These are phyloP conservation scores for Melipona beecheii DNA, from an alignment of 2,888 invertebrate species.

Conservation along the genomic window DNA sequence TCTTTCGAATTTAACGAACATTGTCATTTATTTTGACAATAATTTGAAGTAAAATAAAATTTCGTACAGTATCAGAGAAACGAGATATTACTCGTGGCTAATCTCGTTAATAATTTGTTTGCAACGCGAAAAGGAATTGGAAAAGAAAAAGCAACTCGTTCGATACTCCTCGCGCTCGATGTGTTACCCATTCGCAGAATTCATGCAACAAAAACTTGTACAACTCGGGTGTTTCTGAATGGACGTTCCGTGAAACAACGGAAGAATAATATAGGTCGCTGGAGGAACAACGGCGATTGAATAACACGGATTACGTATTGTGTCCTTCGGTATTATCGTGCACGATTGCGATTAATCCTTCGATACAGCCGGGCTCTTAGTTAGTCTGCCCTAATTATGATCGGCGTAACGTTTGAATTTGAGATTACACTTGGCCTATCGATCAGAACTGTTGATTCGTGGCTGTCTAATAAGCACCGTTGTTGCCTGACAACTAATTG, in stretches of 20 bases:
- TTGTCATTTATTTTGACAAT: too few relatives aligned
- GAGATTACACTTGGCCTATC: conserved; percentile 39
- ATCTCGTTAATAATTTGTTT: too few relatives aligned
- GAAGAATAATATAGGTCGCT: not conserved
- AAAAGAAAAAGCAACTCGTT: not conserved
- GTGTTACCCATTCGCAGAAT: not conserved
- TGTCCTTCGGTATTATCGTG: conserved; percentile 18
- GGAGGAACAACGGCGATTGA: not conserved
- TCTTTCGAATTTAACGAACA: too few relatives aligned
- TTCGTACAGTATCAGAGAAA: too few relatives aligned
- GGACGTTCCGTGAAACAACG: not conserved
- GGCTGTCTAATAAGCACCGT: conserved; percentile 37
- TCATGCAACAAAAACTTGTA: not conserved
- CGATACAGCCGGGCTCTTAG: conserved; percentile 31
- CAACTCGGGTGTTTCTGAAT: not conserved
- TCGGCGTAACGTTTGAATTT: conserved; percentile 47
- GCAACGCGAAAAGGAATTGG: not conserved
- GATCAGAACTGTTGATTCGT: conserved; percentile 45
- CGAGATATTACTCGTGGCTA: too few relatives aligned
- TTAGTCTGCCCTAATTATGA: conserved; percentile 49
- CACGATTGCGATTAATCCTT: conserved; percentile 45
- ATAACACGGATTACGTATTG: not conserved
- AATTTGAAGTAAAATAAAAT: too few relatives aligned
- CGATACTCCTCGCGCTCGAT: not conserved
- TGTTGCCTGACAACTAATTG: conserved; percentile 19